These are phyloP conservation scores for Lumbricus terrestris DNA, from an alignment of 2,888 invertebrate species.

Conservation along the genomic window DNA sequence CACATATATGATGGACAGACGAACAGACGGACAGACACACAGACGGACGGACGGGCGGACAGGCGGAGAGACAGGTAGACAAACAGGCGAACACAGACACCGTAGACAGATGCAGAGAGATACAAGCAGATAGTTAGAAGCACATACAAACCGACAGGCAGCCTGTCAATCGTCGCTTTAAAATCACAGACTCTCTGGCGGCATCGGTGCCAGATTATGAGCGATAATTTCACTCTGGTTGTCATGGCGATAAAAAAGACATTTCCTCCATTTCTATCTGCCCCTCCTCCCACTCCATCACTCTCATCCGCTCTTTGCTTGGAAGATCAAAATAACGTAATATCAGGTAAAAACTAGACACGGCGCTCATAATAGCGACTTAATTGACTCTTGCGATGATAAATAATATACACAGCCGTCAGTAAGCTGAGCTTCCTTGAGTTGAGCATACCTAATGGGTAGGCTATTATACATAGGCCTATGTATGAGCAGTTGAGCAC, in stretches of 20 bases:
- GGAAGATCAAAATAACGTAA: background rate
- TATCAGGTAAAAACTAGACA: background rate
- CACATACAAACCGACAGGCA: background rate
- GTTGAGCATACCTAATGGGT: too few relatives aligned
- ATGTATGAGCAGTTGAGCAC: too few relatives aligned
- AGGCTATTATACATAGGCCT: too few relatives aligned
- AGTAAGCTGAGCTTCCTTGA: too few relatives aligned
- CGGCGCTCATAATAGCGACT: background rate
- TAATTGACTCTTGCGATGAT: background rate
- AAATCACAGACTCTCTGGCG: background rate
- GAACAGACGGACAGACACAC: background rate
- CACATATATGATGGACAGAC: too few relatives aligned
- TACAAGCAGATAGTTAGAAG: background rate
- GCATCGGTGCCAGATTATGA: background rate
- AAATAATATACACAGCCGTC: too few relatives aligned
- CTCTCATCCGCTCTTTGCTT: background rate
- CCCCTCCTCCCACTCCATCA: background rate
- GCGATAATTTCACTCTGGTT: background rate
- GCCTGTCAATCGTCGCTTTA: background rate
- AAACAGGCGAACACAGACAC: background rate
- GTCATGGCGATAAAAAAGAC: background rate
- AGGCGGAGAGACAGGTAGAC: background rate
- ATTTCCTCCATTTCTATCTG: background rate
- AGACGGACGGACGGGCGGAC: background rate
- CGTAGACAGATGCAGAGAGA: background rate